Evolutionary conservation across 2,797 vertebrate species (phyloP), one percentile per base, ranked within the genome.

Genomic region (Rhincodon typus): DNA sequence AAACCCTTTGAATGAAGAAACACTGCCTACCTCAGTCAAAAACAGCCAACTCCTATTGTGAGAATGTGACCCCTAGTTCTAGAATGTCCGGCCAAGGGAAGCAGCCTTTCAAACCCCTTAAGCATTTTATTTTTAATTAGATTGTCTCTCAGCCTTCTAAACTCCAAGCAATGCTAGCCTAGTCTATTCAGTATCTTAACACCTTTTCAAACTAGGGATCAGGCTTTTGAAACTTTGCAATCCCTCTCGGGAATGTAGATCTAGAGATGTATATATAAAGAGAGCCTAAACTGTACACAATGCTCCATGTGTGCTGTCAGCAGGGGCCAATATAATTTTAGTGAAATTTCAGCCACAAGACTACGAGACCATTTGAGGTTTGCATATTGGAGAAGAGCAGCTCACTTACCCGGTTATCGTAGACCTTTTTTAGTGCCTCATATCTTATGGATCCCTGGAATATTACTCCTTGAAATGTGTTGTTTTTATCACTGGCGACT

Each of bases 391-490:
- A n/a, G 34, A 69, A 86, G 86, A 95, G 96, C 25, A 69, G 72
- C 38, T 67, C 42, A 72, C 98, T 97, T 97, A 99, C 99, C 97
- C 99, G 98, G 97, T 99, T 99, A 97, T 99, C 99, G 34, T 99
- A 99, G 96, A 99, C 99, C 96, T 99, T 99, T 97, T 98, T 99
- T 25, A 99, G 98, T 0, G 99, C 99, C 97, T 99, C 99, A 42
- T 99, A 99, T 96, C 99, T 98, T 96, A 99, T 99, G 84, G 99
- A 99, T 3, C 99, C 99, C 97, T 99, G 99, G 96, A 99, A 99
- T 97, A 99, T 99, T 96, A 99, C 99, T 0, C 99, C 99, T 96
- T 99, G 99, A 97, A 99, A 99, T 0, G 97, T 99, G 98, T 98
- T 99, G 97, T 97, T 98, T 97, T 99, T 99, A 97, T 99, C 99